Evolutionary conservation across 2,113 vertebrate genomes (phyloP).

Genomic region (Nettapus auritus): DNA sequence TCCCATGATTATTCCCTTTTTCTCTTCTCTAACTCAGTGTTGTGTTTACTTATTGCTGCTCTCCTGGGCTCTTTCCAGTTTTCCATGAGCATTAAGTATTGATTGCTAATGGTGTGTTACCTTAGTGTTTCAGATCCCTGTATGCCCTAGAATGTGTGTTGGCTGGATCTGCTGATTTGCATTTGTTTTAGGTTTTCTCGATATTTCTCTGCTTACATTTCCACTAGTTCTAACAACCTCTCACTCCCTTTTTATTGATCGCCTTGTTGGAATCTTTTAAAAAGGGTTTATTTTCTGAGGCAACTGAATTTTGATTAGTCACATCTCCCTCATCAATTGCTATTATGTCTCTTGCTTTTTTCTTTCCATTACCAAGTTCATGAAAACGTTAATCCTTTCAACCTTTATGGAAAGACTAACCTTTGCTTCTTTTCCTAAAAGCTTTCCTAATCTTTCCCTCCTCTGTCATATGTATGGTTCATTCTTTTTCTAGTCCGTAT

Average conservation of each 20-base stretch:
- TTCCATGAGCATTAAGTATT: slow-evolving; percentile 20
- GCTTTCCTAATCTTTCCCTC: background rate
- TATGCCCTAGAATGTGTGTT: background rate
- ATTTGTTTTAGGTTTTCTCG: background rate
- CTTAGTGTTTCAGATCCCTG: background rate
- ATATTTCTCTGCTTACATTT: background rate
- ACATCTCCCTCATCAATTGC: background rate
- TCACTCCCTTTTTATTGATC: background rate
- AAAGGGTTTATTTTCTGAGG: background rate
- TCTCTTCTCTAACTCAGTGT: background rate
- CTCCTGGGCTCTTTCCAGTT: slow-evolving; percentile 32
- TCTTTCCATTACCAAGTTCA: background rate
- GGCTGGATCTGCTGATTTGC: background rate
- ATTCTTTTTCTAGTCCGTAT: background rate
- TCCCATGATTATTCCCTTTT: slow-evolving; percentile 51
- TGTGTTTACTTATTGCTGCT: slow-evolving; percentile 20
- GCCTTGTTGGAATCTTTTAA: background rate
- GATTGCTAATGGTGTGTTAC: slow-evolving; percentile 38
- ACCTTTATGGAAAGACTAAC: background rate
- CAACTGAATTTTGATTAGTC: slow-evolving; percentile 35
- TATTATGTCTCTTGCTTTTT: background rate
- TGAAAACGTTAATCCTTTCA: slow-evolving; percentile 8
- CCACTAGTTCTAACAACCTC: background rate
- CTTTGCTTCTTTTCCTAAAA: slow-evolving; percentile 1
- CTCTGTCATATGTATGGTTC: background rate